These are phyloP conservation scores for Huso huso DNA, from an alignment of 2,797 vertebrate species.

Conservation along the genomic window DNA sequence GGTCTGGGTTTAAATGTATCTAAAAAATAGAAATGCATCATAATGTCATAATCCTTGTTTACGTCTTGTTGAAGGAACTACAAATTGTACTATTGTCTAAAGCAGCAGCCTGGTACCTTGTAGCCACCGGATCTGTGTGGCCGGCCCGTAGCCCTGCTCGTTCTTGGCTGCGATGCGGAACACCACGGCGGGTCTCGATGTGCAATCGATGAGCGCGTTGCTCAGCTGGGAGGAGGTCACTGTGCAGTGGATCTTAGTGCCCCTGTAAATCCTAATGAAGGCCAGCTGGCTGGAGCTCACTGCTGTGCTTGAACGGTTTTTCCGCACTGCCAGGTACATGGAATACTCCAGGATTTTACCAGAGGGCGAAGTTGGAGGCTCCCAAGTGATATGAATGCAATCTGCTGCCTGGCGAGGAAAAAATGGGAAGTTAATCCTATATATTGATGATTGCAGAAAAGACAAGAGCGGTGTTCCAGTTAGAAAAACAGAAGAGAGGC, in stretches of 20 bases:
- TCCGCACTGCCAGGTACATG: constrained; percentile 90
- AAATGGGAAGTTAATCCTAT: background rate
- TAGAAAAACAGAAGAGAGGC: no score
- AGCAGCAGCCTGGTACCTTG: constrained; percentile 64
- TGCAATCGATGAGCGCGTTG: constrained; percentile 87
- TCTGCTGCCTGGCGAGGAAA: constrained; percentile 64
- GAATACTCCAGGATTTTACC: constrained; percentile 94
- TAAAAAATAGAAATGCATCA: constrained; percentile 20
- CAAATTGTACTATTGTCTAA: background rate
- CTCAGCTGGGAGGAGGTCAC: constrained; percentile 76
- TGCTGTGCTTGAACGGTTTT: constrained; percentile 54
- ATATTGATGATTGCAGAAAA: no score
- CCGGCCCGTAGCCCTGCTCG: constrained; percentile 91
- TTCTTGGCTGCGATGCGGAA: constrained; percentile 97
- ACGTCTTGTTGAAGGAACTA: background rate
- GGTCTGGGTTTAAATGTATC: constrained; percentile 44
- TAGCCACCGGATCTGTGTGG: constrained; percentile 96
- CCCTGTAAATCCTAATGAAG: constrained; percentile 94
- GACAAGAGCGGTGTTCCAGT: no score
- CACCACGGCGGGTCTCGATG: constrained; percentile 82
- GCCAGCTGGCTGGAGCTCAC: constrained; percentile 73
- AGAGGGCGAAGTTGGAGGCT: constrained; percentile 80
- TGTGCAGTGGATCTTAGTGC: constrained; percentile 79
- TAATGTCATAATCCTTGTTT: background rate
- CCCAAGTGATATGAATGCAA: constrained; percentile 92